These are phyloP conservation scores for Gopherus evgoodei DNA, from an alignment of 2,113 vertebrate species.

Conservation along the genomic window DNA sequence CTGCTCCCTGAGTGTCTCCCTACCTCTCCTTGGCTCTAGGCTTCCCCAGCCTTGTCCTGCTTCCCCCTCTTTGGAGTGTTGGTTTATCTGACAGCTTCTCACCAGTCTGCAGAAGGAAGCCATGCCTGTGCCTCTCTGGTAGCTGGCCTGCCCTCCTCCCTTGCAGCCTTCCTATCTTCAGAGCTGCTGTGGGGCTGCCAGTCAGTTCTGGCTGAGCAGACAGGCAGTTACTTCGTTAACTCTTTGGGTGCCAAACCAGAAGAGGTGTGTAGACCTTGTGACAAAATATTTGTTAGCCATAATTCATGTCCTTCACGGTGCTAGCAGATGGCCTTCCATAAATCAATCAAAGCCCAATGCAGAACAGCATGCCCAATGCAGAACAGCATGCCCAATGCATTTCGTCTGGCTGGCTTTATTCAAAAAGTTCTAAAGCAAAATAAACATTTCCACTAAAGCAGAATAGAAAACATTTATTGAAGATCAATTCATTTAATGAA, in stretches of 20 bases:
- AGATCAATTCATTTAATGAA: background rate
- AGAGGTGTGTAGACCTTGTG: background rate
- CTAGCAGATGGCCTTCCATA: slow-evolving; percentile 55
- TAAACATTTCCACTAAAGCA: slow-evolving; percentile 24
- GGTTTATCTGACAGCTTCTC: background rate
- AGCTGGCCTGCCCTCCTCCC: background rate
- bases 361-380: background rate
- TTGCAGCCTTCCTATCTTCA: background rate
- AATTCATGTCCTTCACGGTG: slow-evolving; percentile 21
- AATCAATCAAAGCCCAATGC: slow-evolving; percentile 41
- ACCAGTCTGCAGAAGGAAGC: background rate
- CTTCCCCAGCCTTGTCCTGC: background rate
- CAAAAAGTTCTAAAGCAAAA: background rate
- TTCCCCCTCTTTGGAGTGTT: background rate
- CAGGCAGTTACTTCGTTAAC: background rate
- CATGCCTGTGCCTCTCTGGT: background rate
- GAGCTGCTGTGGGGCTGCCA: background rate
- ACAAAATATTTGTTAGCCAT: background rate
- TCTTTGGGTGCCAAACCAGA: background rate
- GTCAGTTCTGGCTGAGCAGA: background rate
- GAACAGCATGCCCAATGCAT: background rate
- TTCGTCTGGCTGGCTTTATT: background rate
- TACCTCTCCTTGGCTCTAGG: background rate
- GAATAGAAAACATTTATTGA: slow-evolving; percentile 2
- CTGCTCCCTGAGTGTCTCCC: background rate